A percentile compares a stretch with the other conserved stretches of the same genome.
phyloP scores from a whole-genome alignment of 2,797 vertebrate species.

The Enteromius fasciolatus region DNA sequence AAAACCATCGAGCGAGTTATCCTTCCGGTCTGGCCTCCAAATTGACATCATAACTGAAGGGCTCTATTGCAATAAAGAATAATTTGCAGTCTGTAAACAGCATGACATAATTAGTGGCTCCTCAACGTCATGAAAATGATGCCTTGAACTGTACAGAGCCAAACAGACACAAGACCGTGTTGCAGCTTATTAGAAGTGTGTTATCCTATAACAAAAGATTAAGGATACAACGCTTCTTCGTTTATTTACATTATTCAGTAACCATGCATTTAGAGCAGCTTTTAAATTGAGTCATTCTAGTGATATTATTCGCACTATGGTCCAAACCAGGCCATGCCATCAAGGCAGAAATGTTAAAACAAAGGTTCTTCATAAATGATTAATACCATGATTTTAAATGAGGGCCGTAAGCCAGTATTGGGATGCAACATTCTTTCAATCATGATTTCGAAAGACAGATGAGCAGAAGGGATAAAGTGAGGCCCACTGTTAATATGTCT shows the following conservation, averaged over 20 bases:
- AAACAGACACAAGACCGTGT: background rate
- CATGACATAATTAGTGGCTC: conserved; percentile 4
- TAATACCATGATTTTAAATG: conserved; percentile 23
- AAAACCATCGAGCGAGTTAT: background rate
- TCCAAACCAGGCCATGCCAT: conserved; percentile 18
- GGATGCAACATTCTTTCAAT: conserved; percentile 33
- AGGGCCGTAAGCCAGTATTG: conserved; percentile 27
- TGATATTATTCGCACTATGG: background rate
- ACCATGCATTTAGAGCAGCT: background rate
- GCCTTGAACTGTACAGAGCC: background rate
- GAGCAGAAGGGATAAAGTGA: conserved; percentile 25
- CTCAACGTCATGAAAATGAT: background rate
- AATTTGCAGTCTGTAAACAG: conserved; percentile 6
- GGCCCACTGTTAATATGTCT: conserved; percentile 6
- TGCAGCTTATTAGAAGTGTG: background rate
- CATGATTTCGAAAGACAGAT: conserved; percentile 15
- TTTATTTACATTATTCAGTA: conserved; percentile 3
- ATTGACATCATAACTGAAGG: background rate
- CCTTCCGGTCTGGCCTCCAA: background rate
- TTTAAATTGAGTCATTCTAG: background rate
- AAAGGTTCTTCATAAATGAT: conserved; percentile 20
- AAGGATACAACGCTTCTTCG: background rate
- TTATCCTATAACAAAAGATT: background rate
- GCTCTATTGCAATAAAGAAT: conserved; percentile 6
- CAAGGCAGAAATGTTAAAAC: conserved; percentile 26